phyloP scores from a whole-genome alignment of 2,888 invertebrate genomes.

The Dasysyrphus albostriatus region DNA sequence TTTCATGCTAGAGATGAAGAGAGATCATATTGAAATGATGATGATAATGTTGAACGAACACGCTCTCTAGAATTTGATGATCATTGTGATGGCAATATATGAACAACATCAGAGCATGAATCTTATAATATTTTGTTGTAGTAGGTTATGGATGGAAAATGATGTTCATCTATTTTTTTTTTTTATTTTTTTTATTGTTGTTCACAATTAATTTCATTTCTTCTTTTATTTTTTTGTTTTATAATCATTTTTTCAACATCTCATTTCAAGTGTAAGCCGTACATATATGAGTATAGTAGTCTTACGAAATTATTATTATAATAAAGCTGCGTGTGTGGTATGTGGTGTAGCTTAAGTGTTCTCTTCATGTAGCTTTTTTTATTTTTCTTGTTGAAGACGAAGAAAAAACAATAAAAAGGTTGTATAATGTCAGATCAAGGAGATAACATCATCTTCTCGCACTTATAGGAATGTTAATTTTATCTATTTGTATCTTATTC shows the following conservation, averaged over 20 bases:
- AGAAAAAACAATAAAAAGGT: constrained; percentile 43
- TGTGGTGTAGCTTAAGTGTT: constrained; percentile 66
- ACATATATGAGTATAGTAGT: constrained; percentile 38
- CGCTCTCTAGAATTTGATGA: not conserved
- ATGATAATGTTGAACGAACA: not conserved
- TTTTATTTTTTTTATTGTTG: constrained; percentile 50
- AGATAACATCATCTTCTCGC: constrained; percentile 75
- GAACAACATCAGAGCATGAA: not conserved
- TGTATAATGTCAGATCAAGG: constrained; percentile 76
- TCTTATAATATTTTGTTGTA: constrained; percentile 47
- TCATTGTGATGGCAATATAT: not conserved
- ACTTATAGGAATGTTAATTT: constrained; percentile 51
- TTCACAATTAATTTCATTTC: constrained; percentile 59
- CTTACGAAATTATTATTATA: constrained; percentile 57
- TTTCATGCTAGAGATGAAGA: not conserved
- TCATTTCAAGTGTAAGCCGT: constrained; percentile 53
- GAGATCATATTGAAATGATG: constrained; percentile 41
- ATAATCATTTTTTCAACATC: constrained; percentile 72
- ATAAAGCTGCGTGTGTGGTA: constrained; percentile 68
- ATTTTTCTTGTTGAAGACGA: not conserved
- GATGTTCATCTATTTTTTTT: constrained; percentile 60
- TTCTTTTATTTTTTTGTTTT: constrained; percentile 24
- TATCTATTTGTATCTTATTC: not conserved
- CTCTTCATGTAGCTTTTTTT: constrained; percentile 36
- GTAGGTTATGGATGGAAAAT: constrained; percentile 67